Evolutionary conservation across 2,888 invertebrate species (phyloP).

Genomic region (Bombylius major): DNA sequence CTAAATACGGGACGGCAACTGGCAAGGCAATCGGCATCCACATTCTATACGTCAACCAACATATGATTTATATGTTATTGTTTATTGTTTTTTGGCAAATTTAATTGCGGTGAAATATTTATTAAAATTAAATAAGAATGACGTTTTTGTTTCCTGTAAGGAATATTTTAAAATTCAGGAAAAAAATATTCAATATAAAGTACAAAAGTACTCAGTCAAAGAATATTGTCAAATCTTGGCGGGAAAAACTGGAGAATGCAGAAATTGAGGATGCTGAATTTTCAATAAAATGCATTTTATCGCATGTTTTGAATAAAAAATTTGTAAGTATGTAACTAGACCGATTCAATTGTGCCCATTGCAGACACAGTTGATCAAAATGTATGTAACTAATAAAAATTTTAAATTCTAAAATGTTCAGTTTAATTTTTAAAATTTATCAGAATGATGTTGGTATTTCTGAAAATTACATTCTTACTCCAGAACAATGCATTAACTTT

Average conservation of each 20-base stretch:
- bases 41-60: no score
- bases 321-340: constrained; percentile 38
- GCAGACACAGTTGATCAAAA: no score
- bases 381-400: not conserved
- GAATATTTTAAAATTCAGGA: no score
- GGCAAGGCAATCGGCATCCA: no score
- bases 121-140: no score
- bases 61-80: no score
- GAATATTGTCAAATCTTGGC: constrained; percentile 27
- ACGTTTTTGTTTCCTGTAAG: no score
- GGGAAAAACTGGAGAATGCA: constrained; percentile 34
- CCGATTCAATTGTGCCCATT: not conserved
- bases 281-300: constrained; percentile 45
- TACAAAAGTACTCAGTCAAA: no score
- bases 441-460: constrained; percentile 24
- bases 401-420: not conserved
- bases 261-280: constrained; percentile 42
- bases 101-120: no score
- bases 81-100: no score
- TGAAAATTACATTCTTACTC: constrained; percentile 21
- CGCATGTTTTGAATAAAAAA: constrained; percentile 40
- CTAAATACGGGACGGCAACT: no score
- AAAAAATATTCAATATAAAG: no score
- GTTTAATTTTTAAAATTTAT: not conserved
- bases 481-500: constrained; percentile 29